Evolutionary conservation across 2,113 vertebrate species (phyloP), one percentile per base, ranked within the genome.

Genomic region (Prionailurus viverrinus): DNA sequence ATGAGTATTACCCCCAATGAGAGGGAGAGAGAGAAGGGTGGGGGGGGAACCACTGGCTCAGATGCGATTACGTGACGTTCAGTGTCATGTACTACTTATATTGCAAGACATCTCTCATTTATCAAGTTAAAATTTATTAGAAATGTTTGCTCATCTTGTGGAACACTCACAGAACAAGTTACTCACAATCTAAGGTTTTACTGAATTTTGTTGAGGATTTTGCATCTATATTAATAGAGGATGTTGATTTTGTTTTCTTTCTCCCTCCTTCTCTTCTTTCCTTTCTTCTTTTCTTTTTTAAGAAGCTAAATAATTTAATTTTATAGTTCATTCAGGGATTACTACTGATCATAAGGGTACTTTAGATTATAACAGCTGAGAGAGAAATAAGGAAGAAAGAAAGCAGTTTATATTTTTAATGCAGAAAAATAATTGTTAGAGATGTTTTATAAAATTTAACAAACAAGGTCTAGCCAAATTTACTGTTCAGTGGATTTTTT

Each of bases 271-370:
- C 74, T 25, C 25, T 39, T 58, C 27, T 27, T 41, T 63, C 27
- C 25, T 63, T 63, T 51, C 31, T 21, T 81, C 19, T 81, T 81
- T 81, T 58, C n/a, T 53, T 53, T n/a, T 33, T 79, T 94, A 96
- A 89, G 29, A 98, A 98, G 95, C 58, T 88, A 96, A 97, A 90
- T 96, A 90, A 27, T 71, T 95, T 95, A 96, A 96, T 96, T 98
- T 95, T 87, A 95, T 87, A 66, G 5, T 96, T 79, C 76, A 53
- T 87, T 96, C 79, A 95, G 92, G 96, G 33, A 94, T 96, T 98
- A 98, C 18, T 63, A 97, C 83, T 93, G 7, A 83, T 55, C 48
- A 9, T 97, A 91, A 96, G 97, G 98, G 61, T 96, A 95, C 61
- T 93, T 96, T 91, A 98, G 9, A 29, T 94, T 96, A 93, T 51